Evolutionary conservation across 2,797 vertebrate species (phyloP).

Genomic region (Botia kubotai): DNA sequence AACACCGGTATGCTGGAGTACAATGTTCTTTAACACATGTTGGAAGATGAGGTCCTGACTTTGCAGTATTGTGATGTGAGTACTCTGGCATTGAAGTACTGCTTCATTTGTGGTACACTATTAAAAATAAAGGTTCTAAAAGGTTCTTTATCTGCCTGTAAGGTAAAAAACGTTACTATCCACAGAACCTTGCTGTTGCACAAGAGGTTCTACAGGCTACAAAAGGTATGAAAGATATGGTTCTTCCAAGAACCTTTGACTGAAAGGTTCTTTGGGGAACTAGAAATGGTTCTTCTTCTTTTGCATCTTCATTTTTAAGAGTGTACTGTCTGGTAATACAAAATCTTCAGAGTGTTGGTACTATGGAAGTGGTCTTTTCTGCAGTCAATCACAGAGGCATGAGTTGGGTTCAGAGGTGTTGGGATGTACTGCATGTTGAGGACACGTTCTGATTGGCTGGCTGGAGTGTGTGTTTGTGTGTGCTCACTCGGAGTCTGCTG

Average conservation of each 20-base stretch:
- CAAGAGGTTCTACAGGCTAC: too few species aligned
- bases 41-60: background rate
- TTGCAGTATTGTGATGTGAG: background rate
- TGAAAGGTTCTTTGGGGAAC: too few species aligned
- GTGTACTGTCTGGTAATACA: background rate
- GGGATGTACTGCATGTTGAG: conserved; percentile 1
- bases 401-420: background rate
- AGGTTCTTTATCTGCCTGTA: too few species aligned
- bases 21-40: background rate
- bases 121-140: too few species aligned
- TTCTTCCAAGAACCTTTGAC: too few species aligned
- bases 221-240: too few species aligned
- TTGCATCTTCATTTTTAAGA: too few species aligned
- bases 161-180: too few species aligned
- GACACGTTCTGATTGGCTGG: conserved; percentile 31
- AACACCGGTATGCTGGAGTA: background rate
- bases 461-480: too few species aligned
- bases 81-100: background rate
- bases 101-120: background rate
- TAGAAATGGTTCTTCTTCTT: background rate
- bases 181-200: too few species aligned
- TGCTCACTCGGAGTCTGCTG: conserved; percentile 60
- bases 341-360: background rate
- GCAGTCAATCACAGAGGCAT: conserved; percentile 1
- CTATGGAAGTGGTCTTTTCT: conserved; percentile 21